Evolutionary conservation across 2,888 invertebrate species (phyloP).

Genomic region (Hesperia comma): DNA sequence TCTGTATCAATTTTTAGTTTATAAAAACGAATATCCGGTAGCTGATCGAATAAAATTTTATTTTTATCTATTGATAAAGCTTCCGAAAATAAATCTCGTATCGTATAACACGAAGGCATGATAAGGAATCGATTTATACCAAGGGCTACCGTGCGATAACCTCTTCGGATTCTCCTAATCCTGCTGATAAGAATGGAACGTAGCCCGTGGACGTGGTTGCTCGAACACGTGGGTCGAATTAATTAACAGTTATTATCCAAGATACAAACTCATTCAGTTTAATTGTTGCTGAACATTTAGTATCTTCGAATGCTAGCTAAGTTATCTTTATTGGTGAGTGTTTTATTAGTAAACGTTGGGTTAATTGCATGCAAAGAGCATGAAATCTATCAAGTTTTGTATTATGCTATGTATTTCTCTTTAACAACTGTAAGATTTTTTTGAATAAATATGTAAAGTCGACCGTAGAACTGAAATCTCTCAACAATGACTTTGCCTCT

Average conservation of each 20-base stretch:
- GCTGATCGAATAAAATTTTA: conserved; percentile 47
- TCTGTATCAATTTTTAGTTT: conserved; percentile 24
- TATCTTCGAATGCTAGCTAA: neutral
- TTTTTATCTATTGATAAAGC: conserved; percentile 61
- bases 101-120: conserved; percentile 54
- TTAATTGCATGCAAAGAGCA: too few relatives aligned
- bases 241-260: conserved; percentile 65
- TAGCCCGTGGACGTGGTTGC: conserved; percentile 54
- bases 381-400: too few relatives aligned
- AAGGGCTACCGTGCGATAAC: conserved; percentile 76
- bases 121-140: conserved; percentile 70
- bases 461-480: too few relatives aligned
- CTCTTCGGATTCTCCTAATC: conserved; percentile 67
- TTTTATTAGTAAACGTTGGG: too few relatives aligned
- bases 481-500: too few relatives aligned
- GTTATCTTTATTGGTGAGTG: neutral
- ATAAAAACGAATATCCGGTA: conserved; percentile 9
- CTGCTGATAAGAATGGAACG: conserved; percentile 68
- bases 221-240: conserved; percentile 65
- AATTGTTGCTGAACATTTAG: conserved; percentile 49
- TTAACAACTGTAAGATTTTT: too few relatives aligned
- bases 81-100: conserved; percentile 68
- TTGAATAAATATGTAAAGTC: too few relatives aligned
- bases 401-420: too few relatives aligned
- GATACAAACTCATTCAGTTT: conserved; percentile 61